A percentile compares a stretch with the other conserved stretches of the same genome.
phyloP scores from a whole-genome alignment of 2,113 vertebrate genomes.

The Guaruba guarouba region DNA sequence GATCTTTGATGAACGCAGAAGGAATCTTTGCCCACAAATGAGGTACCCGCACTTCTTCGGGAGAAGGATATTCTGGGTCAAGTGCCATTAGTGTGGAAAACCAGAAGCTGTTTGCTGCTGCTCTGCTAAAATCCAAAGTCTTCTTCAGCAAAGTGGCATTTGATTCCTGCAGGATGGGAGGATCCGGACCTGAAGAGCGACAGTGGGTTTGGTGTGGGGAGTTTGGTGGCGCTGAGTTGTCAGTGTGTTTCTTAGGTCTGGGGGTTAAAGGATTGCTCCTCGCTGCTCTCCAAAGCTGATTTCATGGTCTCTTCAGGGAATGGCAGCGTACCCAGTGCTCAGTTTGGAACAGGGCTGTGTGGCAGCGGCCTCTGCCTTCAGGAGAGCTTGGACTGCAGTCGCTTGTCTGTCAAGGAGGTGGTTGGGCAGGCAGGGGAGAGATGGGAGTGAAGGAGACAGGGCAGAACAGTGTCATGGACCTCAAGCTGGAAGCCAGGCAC shows the following conservation, averaged over 20 bases:
- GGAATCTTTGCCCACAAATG: neutral
- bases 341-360: neutral
- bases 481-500: neutral
- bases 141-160: neutral
- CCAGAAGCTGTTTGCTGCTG: neutral
- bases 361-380: neutral
- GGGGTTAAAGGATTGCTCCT: neutral
- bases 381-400: neutral
- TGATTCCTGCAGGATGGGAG: neutral
- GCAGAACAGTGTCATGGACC: neutral
- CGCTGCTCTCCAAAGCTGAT: neutral
- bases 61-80: neutral
- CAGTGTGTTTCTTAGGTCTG: neutral
- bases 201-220: neutral
- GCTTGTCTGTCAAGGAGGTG: rapidly evolving
- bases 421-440: neutral
- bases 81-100: neutral
- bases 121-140: neutral
- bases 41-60: neutral
- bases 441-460: neutral
- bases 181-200: neutral
- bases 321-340: neutral
- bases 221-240: rapidly evolving
- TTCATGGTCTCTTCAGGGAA: neutral
- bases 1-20: neutral